Conservation (phyloP, 2,888 invertebrate genomes). For the Agrotis clavis region DNA sequence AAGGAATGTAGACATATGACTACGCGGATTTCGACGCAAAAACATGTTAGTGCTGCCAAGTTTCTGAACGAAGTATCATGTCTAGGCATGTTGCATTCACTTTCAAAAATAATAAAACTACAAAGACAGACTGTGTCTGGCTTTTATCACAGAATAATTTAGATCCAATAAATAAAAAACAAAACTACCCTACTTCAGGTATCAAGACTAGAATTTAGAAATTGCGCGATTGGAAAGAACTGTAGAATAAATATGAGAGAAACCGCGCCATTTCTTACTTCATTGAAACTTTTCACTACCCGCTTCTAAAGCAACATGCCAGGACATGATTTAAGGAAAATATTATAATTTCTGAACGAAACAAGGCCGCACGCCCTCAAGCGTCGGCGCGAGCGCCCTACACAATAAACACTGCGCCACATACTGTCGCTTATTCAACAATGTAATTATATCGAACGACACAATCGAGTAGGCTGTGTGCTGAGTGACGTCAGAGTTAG, state of each 20-base stretch:
- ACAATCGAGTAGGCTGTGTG: slow-evolving; percentile 31
- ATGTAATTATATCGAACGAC: slow-evolving; percentile 63
- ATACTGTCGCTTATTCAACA: slow-evolving; percentile 68
- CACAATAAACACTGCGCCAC: slow-evolving; percentile 67
- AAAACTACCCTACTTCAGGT: slow-evolving; percentile 18
- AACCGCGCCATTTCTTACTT: slow-evolving; percentile 38
- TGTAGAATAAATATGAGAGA: slow-evolving; percentile 18
- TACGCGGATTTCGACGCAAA: slow-evolving; percentile 63
- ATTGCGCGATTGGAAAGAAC: slow-evolving; percentile 26
- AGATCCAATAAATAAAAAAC: slow-evolving; percentile 40
- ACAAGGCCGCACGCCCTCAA: slow-evolving; percentile 87
- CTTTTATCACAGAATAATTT: slow-evolving; percentile 57
- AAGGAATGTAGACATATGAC: slow-evolving; percentile 81
- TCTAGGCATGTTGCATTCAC: slow-evolving; percentile 39
- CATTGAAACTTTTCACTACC: slow-evolving; percentile 18
- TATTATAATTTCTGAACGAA: slow-evolving; percentile 62
- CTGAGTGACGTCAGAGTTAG: slow-evolving; percentile 30
- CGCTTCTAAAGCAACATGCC: slow-evolving; percentile 33
- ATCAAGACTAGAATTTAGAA: slow-evolving; percentile 44
- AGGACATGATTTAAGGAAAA: slow-evolving; percentile 54
- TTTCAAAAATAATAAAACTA: slow-evolving; percentile 39
- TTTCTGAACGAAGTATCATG: slow-evolving; percentile 57
- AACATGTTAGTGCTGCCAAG: slow-evolving; percentile 70
- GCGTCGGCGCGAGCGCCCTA: slow-evolving; percentile 80
- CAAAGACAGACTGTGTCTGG: slow-evolving; percentile 45